phyloP scores from a whole-genome alignment of 2,113 vertebrate genomes.

The Oriolus oriolus region DNA sequence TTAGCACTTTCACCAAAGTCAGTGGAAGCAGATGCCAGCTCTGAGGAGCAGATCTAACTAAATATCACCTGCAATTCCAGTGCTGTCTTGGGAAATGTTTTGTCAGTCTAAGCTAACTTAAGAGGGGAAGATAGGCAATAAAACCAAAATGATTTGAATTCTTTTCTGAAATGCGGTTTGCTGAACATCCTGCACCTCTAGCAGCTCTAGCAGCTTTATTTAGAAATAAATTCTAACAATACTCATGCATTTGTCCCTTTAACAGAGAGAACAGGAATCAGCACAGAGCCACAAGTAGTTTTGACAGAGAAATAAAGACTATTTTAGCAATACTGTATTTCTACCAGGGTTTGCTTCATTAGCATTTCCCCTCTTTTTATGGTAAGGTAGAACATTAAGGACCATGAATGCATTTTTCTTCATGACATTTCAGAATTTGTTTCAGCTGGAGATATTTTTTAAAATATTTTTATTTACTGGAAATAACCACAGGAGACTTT shows the following conservation, averaged over 20 bases:
- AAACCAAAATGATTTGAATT: slow-evolving; percentile 29
- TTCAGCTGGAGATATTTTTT: slow-evolving; percentile 7
- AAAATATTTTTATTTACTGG: slow-evolving; percentile 17
- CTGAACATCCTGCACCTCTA: slow-evolving; percentile 24
- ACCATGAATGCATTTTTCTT: not conserved
- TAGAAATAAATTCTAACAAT: slow-evolving; percentile 10
- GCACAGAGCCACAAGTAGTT: not conserved
- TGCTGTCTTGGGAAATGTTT: not conserved
- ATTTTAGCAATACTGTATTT: not conserved
- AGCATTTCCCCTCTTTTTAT: not conserved
- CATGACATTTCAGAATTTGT: slow-evolving; percentile 47
- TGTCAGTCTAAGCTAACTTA: not conserved
- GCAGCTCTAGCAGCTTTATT: slow-evolving; percentile 45
- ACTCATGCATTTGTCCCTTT: not conserved
- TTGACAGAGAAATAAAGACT: slow-evolving; percentile 18
- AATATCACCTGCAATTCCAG: not conserved
- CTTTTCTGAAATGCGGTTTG: slow-evolving; percentile 2
- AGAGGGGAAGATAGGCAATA: not conserved
- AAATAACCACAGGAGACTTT: not conserved
- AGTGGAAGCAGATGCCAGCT: not conserved
- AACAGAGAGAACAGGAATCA: not conserved
- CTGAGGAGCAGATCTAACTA: not conserved
- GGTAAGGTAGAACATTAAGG: not conserved
- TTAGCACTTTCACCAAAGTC: not conserved
- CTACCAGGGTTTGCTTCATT: not conserved